Conservation (phyloP, 2,113 vertebrate genomes). For the Rhea pennata region DNA sequence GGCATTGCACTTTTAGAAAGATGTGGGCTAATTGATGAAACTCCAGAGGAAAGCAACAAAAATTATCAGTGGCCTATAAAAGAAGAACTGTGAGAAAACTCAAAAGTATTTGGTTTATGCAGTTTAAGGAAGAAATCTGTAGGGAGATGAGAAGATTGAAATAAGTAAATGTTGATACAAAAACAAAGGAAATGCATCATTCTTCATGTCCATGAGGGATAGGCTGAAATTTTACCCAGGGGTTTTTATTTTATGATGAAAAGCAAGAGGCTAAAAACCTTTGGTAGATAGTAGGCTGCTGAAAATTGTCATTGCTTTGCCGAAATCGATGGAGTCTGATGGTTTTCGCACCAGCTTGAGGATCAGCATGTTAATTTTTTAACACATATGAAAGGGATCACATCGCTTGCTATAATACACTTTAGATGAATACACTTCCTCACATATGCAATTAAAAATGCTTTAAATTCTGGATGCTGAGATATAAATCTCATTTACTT, state of each 20-base stretch:
- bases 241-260: neutral
- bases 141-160: neutral
- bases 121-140: neutral
- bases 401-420: neutral
- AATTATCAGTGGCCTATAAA: conserved; percentile 62
- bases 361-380: conserved; percentile 56
- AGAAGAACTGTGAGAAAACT: neutral
- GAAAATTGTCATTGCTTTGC: conserved; percentile 21
- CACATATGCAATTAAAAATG: conserved; percentile 52
- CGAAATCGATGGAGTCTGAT: conserved; percentile 46
- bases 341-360: conserved; percentile 44
- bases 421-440: conserved; percentile 29
- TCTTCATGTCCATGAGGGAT: neutral
- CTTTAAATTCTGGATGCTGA: neutral
- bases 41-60: conserved; percentile 15
- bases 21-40: conserved; percentile 58
- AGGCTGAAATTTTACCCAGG: neutral
- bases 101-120: neutral
- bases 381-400: conserved; percentile 21
- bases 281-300: neutral
- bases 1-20: conserved; percentile 58
- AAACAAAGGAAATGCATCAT: neutral
- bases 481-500: conserved; percentile 50
- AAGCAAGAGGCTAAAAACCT: neutral
- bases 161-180: neutral